A percentile compares a stretch with the other conserved stretches of the same genome.
phyloP scores from a whole-genome alignment of 2,797 vertebrate species.

The Eremophila alpestris region DNA sequence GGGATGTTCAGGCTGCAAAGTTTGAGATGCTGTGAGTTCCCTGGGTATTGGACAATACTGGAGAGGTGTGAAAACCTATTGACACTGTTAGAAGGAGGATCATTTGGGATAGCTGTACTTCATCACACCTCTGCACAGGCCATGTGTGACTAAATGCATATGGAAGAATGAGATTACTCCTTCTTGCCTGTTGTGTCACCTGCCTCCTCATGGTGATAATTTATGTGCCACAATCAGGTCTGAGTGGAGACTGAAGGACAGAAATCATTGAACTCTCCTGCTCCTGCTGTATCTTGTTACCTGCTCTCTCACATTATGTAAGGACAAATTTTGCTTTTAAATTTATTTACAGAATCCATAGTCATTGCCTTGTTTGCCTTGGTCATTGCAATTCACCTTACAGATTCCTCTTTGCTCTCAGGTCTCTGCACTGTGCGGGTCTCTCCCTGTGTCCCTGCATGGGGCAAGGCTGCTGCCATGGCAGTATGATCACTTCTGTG shows the following conservation, averaged over 20 bases:
- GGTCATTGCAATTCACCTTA: neutral
- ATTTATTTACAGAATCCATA: neutral
- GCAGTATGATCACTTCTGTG: neutral
- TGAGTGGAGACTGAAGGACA: neutral
- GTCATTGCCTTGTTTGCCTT: neutral
- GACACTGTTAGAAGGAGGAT: neutral
- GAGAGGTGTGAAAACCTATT: neutral
- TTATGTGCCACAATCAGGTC: rapidly evolving
- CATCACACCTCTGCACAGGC: neutral
- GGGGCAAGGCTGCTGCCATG: neutral
- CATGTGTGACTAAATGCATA: neutral
- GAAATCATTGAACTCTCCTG: neutral
- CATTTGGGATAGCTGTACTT: neutral
- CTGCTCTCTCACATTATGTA: neutral
- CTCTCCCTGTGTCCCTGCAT: neutral
- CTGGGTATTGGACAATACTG: neutral
- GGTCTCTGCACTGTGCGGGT: neutral
- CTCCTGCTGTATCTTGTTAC: neutral
- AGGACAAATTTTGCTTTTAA: neutral
- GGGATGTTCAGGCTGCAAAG: neutral
- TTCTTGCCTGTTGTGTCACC: neutral
- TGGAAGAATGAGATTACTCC: neutral
- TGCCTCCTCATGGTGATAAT: neutral
- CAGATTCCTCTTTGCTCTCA: neutral
- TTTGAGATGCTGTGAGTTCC: neutral